These are phyloP conservation scores for Wiebesia pumilae DNA, from an alignment of 1,140 invertebrate genomes.

Conservation along the genomic window DNA sequence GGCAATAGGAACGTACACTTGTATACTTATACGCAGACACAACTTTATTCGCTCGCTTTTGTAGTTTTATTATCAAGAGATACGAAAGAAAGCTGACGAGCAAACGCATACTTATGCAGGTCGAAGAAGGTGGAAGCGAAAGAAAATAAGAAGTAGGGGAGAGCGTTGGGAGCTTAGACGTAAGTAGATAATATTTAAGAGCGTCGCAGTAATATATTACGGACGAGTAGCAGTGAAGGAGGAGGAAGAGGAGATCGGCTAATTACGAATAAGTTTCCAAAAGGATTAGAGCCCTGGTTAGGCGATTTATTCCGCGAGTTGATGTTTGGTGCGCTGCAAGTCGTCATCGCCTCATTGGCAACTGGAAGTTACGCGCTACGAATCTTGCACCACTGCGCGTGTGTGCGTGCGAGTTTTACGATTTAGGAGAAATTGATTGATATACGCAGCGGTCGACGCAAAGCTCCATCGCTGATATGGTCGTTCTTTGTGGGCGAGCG, in stretches of 20 bases:
- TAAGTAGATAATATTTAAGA: slow-evolving; percentile 7
- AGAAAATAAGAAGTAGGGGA: background rate
- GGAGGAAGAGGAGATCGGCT: background rate
- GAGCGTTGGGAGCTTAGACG: background rate
- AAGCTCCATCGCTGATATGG: background rate
- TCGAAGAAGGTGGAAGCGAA: background rate
- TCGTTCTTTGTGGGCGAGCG: background rate
- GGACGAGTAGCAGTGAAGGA: background rate
- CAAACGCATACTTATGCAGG: background rate
- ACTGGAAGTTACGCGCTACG: background rate
- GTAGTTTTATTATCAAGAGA: slow-evolving; percentile 31
- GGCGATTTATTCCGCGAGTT: slow-evolving; percentile 19
- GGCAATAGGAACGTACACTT: background rate
- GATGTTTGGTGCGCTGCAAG: background rate
- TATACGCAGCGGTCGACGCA: background rate
- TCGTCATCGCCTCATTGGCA: slow-evolving; percentile 7
- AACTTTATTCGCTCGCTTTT: background rate
- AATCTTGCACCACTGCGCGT: background rate
- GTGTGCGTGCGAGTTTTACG: background rate
- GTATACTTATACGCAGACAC: background rate
- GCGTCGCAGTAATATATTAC: slow-evolving; percentile 28
- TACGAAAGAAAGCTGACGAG: background rate
- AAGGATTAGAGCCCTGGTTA: slow-evolving; percentile 19
- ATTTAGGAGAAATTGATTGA: slow-evolving; percentile 36
- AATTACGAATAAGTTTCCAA: slow-evolving; percentile 33